phyloP scores from a whole-genome alignment of 2,797 vertebrate genomes.

The Champsocephalus gunnari region DNA sequence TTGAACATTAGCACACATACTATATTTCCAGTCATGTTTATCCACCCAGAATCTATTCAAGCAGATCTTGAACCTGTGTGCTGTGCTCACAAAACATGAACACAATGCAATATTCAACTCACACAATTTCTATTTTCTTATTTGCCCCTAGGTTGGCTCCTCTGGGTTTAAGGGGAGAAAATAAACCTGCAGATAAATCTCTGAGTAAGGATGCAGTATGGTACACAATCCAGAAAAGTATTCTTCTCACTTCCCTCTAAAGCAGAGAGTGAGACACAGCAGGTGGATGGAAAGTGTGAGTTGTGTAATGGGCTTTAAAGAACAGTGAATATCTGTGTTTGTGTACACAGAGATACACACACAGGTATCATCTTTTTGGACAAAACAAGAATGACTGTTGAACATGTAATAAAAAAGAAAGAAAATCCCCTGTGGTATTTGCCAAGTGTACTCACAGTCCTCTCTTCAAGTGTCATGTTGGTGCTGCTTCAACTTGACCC shows the following conservation, averaged over 20 bases:
- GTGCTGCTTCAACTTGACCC: constrained; percentile 9
- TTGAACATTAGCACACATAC: not conserved
- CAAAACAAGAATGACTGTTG: not conserved
- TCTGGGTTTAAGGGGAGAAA: constrained; percentile 13
- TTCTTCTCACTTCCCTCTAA: constrained; percentile 4
- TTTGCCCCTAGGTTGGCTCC: constrained; percentile 30
- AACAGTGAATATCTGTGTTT: constrained; percentile 15
- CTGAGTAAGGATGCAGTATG: constrained; percentile 3
- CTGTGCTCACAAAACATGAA: constrained; percentile 37
- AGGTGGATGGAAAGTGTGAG: not conserved
- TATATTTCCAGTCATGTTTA: constrained; percentile 4
- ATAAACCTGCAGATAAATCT: constrained; percentile 17
- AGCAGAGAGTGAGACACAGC: not conserved
- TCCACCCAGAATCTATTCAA: constrained; percentile 16
- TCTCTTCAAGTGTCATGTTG: constrained; percentile 27
- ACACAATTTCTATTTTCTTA: constrained; percentile 11
- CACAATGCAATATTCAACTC: constrained; percentile 41
- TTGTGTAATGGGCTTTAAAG: constrained; percentile 2
- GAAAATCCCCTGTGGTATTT: constrained; percentile 9
- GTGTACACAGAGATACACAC: constrained; percentile 9
- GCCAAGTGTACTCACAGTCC: constrained; percentile 1
- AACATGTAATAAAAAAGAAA: constrained; percentile 22
- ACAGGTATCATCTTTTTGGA: constrained; percentile 3
- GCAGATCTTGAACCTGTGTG: constrained; percentile 5
- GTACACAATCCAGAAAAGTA: constrained; percentile 11